phyloP scores from a whole-genome alignment of 2,888 invertebrate species.

The Ditylenchus weischeri region DNA sequence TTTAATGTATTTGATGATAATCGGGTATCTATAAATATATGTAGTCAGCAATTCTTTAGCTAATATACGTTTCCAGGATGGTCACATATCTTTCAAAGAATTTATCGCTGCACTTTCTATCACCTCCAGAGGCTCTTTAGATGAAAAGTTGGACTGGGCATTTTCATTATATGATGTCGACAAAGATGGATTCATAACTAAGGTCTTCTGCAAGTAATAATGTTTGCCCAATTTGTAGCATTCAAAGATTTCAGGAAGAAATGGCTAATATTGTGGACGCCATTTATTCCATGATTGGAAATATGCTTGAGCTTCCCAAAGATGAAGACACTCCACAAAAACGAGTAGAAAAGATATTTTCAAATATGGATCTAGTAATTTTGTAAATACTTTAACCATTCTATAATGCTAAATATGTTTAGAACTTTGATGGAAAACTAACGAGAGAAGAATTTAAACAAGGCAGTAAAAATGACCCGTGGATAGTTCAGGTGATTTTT shows the following conservation, averaged over 20 bases:
- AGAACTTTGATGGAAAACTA: constrained; percentile 63
- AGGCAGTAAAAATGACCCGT: constrained; percentile 63
- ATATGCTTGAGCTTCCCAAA: constrained; percentile 61
- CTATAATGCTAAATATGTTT: constrained; percentile 23
- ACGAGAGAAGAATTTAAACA: constrained; percentile 63
- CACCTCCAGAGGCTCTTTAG: constrained; percentile 58
- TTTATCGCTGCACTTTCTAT: constrained; percentile 59
- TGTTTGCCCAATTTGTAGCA: constrained; percentile 33
- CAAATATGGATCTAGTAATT: constrained; percentile 62
- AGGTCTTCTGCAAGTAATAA: constrained; percentile 60
- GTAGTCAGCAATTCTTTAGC: constrained; percentile 60
- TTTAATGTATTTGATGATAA: constrained; percentile 98
- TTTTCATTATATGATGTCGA: constrained; percentile 63
- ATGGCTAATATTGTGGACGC: constrained; percentile 61
- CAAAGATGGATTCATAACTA: constrained; percentile 63
- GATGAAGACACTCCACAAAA: constrained; percentile 63
- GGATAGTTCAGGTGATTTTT: constrained; percentile 62
- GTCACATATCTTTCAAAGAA: constrained; percentile 47
- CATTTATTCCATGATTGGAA: constrained; percentile 63
- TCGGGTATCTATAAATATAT: constrained; percentile 70
- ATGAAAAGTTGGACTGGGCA: constrained; percentile 61
- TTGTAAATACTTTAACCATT: not conserved
- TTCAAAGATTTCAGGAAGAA: not conserved
- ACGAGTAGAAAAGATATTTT: constrained; percentile 63
- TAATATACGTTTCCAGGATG: constrained; percentile 31